Percentiles rank a stretch among this genome's conserved stretches.
These are phyloP conservation scores for Rhopalosiphum maidis DNA, from an alignment of 1,140 invertebrate species.

Conservation along the genomic window DNA sequence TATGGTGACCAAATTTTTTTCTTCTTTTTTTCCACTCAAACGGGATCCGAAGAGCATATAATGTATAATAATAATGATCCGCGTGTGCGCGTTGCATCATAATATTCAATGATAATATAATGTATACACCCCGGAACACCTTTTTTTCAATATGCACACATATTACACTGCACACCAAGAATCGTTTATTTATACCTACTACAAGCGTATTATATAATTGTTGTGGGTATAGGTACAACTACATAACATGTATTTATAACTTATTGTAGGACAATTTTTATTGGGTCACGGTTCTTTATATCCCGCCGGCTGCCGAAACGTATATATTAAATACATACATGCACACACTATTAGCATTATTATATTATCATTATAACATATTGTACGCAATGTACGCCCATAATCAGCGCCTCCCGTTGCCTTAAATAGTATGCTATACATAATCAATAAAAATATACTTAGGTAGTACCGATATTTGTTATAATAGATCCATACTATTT, in stretches of 20 bases:
- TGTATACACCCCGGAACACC: slow-evolving; percentile 20
- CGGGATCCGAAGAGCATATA: slow-evolving; percentile 11
- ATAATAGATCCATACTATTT: background rate
- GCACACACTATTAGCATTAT: background rate
- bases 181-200: slow-evolving; percentile 44
- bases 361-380: background rate
- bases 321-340: background rate
- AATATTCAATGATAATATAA: slow-evolving; percentile 38
- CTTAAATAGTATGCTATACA: background rate
- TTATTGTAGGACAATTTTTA: slow-evolving; percentile 43
- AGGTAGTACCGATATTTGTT: background rate
- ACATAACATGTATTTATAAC: background rate
- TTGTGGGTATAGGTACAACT: background rate
- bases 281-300: background rate
- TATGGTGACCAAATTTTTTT: slow-evolving; percentile 10
- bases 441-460: background rate
- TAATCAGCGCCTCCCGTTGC: background rate
- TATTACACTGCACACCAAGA: background rate
- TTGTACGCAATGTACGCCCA: background rate
- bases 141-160: slow-evolving; percentile 9
- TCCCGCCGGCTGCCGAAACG: background rate
- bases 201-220: background rate
- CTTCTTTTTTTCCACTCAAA: background rate
- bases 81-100: slow-evolving; percentile 29
- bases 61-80: background rate